Base-by-base conservation (phyloP, 2,797 vertebrate species). In the Sparidentex hasta region DNA sequence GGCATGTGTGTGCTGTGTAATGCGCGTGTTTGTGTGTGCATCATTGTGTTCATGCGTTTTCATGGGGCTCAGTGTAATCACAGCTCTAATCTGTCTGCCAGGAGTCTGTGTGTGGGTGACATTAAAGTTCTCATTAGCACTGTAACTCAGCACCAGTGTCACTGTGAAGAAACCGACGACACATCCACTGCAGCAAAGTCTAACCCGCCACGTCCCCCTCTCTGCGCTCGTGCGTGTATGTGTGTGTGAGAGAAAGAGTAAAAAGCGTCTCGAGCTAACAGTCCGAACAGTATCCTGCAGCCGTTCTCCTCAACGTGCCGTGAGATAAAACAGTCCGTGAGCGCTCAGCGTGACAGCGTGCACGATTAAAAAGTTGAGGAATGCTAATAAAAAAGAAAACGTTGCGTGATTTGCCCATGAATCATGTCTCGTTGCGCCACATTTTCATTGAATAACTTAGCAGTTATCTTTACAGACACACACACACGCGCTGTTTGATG, bases 61-160 rank as follows among this genome's bases (percentile, higher is more conserved):
- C 66, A 82, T 61, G 70, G 78, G 81, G 80, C 87, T 88, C 80
- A 61, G 90, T 88, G 90, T 91, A 90, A 93, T 93, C 91, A 85
- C 90, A 77, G 80, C 78, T 92, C 92, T 92, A 91, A 92, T 93
- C 88, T 91, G 82, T 92, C 84, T 88, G 91, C 87, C 80, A 80
- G 86, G 88, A 90, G 84, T 91, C 89, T 91, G 83, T 93, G 92
- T 93, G 92, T 93, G 92, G 89, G 90, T 94, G 92, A 94, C 91
- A 93, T 91, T 93, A 90, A 93, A 93, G 92, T 92, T 93, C 91
- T 95, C 91, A 94, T 95, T 94, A 93, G 90, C 93, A 85, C 89
- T 87, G 90, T 84, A 93, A 91, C 90, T 92, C 92, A 90, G 91
- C 90, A 92, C 90, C 90, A 90, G 77, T 90, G 91, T 93, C 86